These are phyloP conservation scores for Folsomia manolachei DNA, from an alignment of 2,888 invertebrate genomes.

Conservation along the genomic window DNA sequence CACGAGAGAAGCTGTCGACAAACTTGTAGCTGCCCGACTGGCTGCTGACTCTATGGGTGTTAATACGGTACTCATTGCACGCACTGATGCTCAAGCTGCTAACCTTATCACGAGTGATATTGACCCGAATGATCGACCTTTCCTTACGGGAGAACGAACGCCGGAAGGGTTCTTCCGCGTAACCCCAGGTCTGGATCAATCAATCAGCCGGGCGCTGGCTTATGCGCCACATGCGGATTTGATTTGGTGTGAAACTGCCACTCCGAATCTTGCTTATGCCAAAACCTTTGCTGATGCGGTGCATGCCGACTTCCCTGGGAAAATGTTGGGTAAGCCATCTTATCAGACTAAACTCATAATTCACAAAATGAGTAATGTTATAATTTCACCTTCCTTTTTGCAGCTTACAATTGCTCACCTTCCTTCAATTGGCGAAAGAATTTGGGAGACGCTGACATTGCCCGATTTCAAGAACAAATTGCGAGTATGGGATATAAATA, in stretches of 20 bases:
- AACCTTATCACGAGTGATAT: slow-evolving; percentile 53
- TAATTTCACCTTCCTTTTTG: slow-evolving; percentile 9
- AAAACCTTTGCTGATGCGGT: slow-evolving; percentile 43
- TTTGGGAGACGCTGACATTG: slow-evolving; percentile 52
- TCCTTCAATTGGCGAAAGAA: slow-evolving; percentile 50
- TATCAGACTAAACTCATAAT: neutral
- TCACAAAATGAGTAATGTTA: neutral
- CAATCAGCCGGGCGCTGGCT: slow-evolving; percentile 52
- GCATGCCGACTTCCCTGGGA: slow-evolving; percentile 38
- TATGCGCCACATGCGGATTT: slow-evolving; percentile 52
- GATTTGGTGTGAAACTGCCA: slow-evolving; percentile 55
- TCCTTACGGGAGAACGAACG: slow-evolving; percentile 53
- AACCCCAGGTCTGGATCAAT: slow-evolving; percentile 52
- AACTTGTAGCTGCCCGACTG: slow-evolving; percentile 54
- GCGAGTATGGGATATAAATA: slow-evolving; percentile 55
- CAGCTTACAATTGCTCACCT: slow-evolving; percentile 41
- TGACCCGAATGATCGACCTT: slow-evolving; percentile 53
- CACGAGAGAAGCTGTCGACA: slow-evolving; percentile 53
- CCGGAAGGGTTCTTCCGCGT: slow-evolving; percentile 53
- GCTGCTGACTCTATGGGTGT: slow-evolving; percentile 54
- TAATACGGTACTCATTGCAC: slow-evolving; percentile 54
- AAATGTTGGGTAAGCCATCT: no score
- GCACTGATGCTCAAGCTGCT: slow-evolving; percentile 55
- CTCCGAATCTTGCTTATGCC: slow-evolving; percentile 53
- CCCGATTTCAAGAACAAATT: slow-evolving; percentile 53